phyloP scores from a whole-genome alignment of 2,797 vertebrate genomes.

The Steatocranus sp. region DNA sequence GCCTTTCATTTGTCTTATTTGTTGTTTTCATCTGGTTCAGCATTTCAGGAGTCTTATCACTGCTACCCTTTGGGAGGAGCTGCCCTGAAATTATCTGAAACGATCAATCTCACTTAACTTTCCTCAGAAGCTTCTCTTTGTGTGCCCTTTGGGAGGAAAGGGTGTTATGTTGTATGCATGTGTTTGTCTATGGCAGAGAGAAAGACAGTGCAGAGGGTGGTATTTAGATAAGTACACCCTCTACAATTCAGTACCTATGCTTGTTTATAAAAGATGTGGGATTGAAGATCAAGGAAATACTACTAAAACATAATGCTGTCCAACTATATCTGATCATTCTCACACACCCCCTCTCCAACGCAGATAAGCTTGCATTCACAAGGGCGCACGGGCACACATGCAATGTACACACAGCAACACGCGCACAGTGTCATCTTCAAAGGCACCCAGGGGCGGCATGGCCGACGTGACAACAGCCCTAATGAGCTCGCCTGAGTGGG shows the following conservation, averaged over 20 bases:
- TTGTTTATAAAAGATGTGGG: constrained; percentile 18
- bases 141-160: background rate
- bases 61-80: constrained; percentile 9
- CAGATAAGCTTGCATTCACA: background rate
- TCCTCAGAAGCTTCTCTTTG: constrained; percentile 17
- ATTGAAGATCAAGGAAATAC: constrained; percentile 24
- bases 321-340: constrained; percentile 41
- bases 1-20: constrained; percentile 30
- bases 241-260: background rate
- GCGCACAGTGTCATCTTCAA: constrained; percentile 60
- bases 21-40: constrained; percentile 24
- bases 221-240: background rate
- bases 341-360: background rate
- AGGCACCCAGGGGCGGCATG: constrained; percentile 53
- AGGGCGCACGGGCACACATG: background rate
- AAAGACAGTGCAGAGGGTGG: background rate
- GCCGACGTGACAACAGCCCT: constrained; percentile 63
- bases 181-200: background rate
- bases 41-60: background rate
- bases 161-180: background rate
- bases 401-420: constrained; percentile 2
- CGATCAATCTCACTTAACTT: constrained; percentile 49
- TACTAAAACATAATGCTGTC: constrained; percentile 24
- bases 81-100: constrained; percentile 40
- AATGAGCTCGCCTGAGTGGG: constrained; percentile 65